These are phyloP conservation scores for Anneissia japonica DNA, from an alignment of 35 echinoderm and acorn worm species.

Conservation along the genomic window DNA sequence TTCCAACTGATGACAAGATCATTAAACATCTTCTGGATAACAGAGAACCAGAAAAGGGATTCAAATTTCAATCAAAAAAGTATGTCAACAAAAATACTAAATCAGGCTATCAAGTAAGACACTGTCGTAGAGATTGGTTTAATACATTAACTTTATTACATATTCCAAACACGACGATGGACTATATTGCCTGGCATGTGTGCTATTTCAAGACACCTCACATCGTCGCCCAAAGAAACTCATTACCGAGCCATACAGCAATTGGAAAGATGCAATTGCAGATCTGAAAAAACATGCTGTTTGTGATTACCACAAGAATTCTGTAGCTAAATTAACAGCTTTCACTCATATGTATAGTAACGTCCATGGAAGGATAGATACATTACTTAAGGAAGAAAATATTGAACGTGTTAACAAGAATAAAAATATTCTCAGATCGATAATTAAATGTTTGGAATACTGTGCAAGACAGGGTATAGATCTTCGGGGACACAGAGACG, in stretches of 20 bases:
- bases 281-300: slow-evolving; percentile 23
- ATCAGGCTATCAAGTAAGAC: neutral
- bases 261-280: slow-evolving; percentile 40
- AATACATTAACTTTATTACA: neutral
- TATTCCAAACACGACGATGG: slow-evolving; percentile 39
- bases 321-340: slow-evolving; percentile 12
- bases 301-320: slow-evolving; percentile 25
- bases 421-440: slow-evolving; percentile 20
- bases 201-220: slow-evolving; percentile 13
- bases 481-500: slow-evolving; percentile 45
- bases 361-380: slow-evolving; percentile 3
- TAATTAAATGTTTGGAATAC: slow-evolving; percentile 32
- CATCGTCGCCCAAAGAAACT: neutral
- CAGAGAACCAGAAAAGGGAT: neutral
- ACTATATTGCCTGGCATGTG: slow-evolving; percentile 15
- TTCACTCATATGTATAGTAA: slow-evolving; percentile 16
- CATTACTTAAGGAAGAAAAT: neutral
- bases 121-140: slow-evolving; percentile 34
- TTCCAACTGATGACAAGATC: neutral
- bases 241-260: slow-evolving; percentile 8
- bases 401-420: slow-evolving; percentile 24
- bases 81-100: slow-evolving; percentile 10
- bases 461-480: slow-evolving; percentile 52
- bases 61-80: slow-evolving; percentile 7
- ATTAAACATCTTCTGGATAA: neutral